A percentile compares a stretch with the other conserved stretches of the same genome.
phyloP scores from a whole-genome alignment of 2,797 vertebrate species.

The Melanotaenia boesemani region DNA sequence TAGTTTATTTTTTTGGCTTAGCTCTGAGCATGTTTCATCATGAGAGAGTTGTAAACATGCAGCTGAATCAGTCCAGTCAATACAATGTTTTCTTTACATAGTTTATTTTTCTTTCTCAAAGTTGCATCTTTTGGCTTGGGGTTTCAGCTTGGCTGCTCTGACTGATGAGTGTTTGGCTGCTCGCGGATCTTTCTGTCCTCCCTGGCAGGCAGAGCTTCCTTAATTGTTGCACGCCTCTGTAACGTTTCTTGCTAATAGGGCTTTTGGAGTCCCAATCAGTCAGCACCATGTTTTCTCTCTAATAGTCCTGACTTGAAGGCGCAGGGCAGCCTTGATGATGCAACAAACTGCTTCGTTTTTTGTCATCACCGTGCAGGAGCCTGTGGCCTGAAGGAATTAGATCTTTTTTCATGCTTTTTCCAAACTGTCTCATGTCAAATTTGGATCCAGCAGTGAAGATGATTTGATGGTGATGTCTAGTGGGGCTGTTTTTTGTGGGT shows the following conservation, averaged over 20 bases:
- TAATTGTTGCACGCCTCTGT: conserved; percentile 71
- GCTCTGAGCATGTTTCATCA: conserved; percentile 27
- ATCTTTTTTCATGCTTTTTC: conserved; percentile 56
- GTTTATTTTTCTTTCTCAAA: conserved; percentile 40
- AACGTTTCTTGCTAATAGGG: conserved; percentile 65
- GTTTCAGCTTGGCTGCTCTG: conserved; percentile 58
- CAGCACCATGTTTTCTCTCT: conserved; percentile 27
- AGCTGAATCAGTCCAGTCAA: conserved; percentile 27
- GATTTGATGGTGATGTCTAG: conserved; percentile 53
- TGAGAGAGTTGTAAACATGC: conserved; percentile 34
- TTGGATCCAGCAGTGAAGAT: conserved; percentile 47
- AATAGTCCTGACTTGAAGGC: conserved; percentile 42
- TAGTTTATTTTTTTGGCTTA: conserved; percentile 11
- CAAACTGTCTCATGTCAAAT: conserved; percentile 60
- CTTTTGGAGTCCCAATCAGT: conserved; percentile 57
- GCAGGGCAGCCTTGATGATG: conserved; percentile 58
- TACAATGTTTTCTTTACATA: conserved; percentile 31
- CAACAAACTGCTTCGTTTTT: conserved; percentile 43
- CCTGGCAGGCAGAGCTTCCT: conserved; percentile 58
- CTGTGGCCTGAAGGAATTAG: conserved; percentile 35
- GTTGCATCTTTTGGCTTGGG: conserved; percentile 50
- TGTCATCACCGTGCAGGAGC: conserved; percentile 38
- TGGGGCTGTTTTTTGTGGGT: conserved; percentile 27
- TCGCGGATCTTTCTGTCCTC: conserved; percentile 55
- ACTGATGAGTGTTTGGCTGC: conserved; percentile 60